phyloP scores from a whole-genome alignment of 2,888 invertebrate species.

The Tridacna gigas region DNA sequence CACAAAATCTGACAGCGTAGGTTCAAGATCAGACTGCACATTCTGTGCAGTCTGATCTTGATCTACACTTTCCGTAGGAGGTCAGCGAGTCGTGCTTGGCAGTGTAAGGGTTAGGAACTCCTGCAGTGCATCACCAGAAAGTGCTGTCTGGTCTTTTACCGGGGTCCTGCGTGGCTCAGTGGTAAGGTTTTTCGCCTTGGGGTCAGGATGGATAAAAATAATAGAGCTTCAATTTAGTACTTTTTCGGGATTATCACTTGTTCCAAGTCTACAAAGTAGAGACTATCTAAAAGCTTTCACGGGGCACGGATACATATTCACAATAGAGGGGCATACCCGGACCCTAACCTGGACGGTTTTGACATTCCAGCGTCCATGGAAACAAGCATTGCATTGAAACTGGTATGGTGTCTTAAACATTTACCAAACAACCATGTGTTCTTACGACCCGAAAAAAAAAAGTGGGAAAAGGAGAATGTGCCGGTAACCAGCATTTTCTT shows the following conservation, averaged over 20 bases:
- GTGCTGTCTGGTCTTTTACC: no score
- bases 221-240: no score
- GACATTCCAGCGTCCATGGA: conserved; percentile 66
- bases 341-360: conserved; percentile 63
- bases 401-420: conserved; percentile 44
- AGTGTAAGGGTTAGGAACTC: neutral
- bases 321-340: conserved; percentile 57
- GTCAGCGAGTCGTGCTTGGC: neutral
- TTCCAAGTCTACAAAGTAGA: conserved; percentile 65
- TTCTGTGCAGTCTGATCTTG: neutral
- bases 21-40: neutral
- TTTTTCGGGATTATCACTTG: conserved; percentile 62
- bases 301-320: conserved; percentile 64
- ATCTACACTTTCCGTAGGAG: neutral
- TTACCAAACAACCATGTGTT: neutral
- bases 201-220: no score
- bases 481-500: neutral
- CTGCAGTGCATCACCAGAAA: no score
- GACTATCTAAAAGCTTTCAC: conserved; percentile 67
- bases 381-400: conserved; percentile 65
- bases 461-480: neutral
- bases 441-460: neutral
- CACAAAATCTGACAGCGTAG: no score
- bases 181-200: no score
- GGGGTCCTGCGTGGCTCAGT: no score